Base-by-base conservation (phyloP, 37 sponge, comb jelly and placozoan species). In the Eunapius fragilis region DNA sequence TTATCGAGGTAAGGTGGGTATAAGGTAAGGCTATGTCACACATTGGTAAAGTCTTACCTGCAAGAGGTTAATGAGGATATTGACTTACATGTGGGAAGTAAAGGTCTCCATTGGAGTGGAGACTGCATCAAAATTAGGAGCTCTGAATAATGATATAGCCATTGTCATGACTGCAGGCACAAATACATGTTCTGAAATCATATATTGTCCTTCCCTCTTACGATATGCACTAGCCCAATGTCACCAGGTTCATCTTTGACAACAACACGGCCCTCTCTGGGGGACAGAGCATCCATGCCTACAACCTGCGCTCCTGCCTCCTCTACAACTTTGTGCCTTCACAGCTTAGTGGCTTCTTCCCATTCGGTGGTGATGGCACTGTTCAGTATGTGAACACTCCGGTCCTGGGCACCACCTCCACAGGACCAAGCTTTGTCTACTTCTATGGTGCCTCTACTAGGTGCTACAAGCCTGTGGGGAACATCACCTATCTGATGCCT, bases 381-480 rank as follows among this genome's bases (percentile, higher is more conserved):
- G 32, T 79, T 13, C 58, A 67, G 38, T 28, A 80, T 17, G 50
- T 72, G 34, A 76, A 77, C 23, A 47, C 32, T 23, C 31, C 58
- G 22, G 71, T 71, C 22, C 81, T 86, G 6, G 41, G 71, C 13
- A 79, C 37, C 34, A 84, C 88, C 41, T 72, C 91, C 11, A 94
- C 94, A 78, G 91, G 90, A 6, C 91, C 91, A 0, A 87, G 74
- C 74, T 88, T 69, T 71, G 38, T 90, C 32, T 87, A 82, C 67
- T 94, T 94, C 77, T 94, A 87, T 88, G 94, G 94, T 33, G 87
- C 94, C 70, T 94, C 94, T 26, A 85, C 88, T 2, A 75, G 68
- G 23, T 94, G 94, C 77, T 90, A 82, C 34, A 94, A 94, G 82
- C 75, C 75, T 79, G 91, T 90, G 2, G 87, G 76, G 19, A 82